Percentiles rank a stretch among this genome's conserved stretches.
phyloP scores from a whole-genome alignment of 2,113 vertebrate genomes.

The Callospermophilus lateralis region DNA sequence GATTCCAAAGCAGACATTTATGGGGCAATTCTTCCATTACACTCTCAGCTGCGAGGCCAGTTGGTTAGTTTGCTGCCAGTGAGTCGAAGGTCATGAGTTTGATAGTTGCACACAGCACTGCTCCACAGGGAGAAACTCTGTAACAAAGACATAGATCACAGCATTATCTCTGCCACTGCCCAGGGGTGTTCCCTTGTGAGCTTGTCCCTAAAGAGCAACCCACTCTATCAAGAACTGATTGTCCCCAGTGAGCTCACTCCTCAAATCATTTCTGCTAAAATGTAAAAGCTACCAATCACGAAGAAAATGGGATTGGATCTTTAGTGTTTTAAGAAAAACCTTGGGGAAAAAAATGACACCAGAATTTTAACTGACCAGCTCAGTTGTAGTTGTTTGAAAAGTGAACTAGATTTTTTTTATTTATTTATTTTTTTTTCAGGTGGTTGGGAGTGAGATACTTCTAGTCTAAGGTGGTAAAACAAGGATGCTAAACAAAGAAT shows the following conservation, averaged over 20 bases:
- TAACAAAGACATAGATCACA: neutral
- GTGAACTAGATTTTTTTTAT: neutral
- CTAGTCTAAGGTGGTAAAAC: neutral
- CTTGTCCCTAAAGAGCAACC: neutral
- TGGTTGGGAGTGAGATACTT: neutral
- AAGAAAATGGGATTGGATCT: neutral
- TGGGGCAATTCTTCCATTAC: slow-evolving; percentile 45
- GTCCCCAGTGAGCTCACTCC: neutral
- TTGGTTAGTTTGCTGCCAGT: slow-evolving; percentile 49
- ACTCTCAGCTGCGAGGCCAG: slow-evolving; percentile 20
- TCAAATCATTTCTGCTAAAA: slow-evolving; percentile 11
- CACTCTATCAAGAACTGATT: neutral
- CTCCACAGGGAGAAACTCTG: slow-evolving; percentile 44
- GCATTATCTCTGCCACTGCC: neutral
- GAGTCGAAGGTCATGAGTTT: slow-evolving; percentile 61
- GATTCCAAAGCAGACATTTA: slow-evolving; percentile 34
- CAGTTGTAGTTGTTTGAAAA: neutral
- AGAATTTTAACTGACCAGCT: neutral
- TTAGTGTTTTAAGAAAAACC: neutral
- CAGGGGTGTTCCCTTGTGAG: slow-evolving; percentile 4
- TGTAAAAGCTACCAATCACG: neutral
- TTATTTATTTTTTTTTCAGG: neutral
- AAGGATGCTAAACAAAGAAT: neutral
- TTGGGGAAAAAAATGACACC: neutral
- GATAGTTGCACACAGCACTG: slow-evolving; percentile 23